Conservation (phyloP, 2,888 invertebrate genomes). For the Vanessa cardui region DNA sequence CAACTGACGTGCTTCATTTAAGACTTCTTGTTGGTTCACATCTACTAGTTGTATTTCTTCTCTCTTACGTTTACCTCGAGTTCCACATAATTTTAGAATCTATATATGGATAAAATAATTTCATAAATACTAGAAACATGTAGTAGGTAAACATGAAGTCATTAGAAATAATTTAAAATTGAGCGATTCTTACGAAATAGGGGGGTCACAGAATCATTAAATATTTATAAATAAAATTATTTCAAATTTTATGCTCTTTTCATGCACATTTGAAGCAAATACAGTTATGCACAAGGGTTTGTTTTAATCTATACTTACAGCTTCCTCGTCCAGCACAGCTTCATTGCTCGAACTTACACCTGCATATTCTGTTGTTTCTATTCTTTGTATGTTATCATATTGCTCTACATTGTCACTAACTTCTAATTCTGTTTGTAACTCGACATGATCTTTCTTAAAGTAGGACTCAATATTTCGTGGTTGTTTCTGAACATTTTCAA, state of each 20-base stretch:
- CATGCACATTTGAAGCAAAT: too few relatives aligned
- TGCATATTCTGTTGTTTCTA: slow-evolving; percentile 15
- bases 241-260: too few relatives aligned
- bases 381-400: slow-evolving; percentile 22
- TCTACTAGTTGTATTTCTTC: slow-evolving; percentile 90
- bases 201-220: too few relatives aligned
- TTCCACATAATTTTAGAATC: slow-evolving; percentile 87
- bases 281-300: background rate
- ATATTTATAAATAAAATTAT: too few relatives aligned
- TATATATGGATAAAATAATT: slow-evolving; percentile 42
- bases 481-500: slow-evolving; percentile 43
- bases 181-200: too few relatives aligned
- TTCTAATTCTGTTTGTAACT: slow-evolving; percentile 45
- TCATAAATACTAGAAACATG: too few relatives aligned
- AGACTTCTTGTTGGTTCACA: slow-evolving; percentile 90
- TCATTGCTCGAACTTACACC: slow-evolving; percentile 31
- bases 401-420: slow-evolving; percentile 43
- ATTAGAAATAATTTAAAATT: too few relatives aligned
- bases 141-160: too few relatives aligned
- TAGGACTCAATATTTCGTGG: slow-evolving; percentile 64
- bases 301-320: slow-evolving; percentile 58
- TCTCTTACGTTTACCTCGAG: slow-evolving; percentile 84
- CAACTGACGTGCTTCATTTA: slow-evolving; percentile 92
- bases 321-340: slow-evolving; percentile 67
- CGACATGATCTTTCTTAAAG: slow-evolving; percentile 60